A percentile compares a stretch with the other conserved stretches of the same genome.
These are phyloP conservation scores for Halcyon senegalensis DNA, from an alignment of 2,113 vertebrate genomes.

Conservation along the genomic window DNA sequence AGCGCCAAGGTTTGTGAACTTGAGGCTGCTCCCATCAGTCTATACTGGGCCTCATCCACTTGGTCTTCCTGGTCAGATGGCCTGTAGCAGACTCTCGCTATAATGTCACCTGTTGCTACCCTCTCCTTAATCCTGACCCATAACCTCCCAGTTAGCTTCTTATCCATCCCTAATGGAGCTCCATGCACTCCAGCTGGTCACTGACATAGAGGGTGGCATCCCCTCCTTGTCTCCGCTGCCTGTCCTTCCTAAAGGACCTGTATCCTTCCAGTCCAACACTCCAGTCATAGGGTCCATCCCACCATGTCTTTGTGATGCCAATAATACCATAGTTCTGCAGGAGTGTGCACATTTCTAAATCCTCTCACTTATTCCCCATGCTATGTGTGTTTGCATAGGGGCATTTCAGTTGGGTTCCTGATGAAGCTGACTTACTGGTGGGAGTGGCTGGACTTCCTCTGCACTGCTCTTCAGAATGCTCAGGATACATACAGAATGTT, in stretches of 20 bases:
- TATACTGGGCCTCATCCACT: neutral
- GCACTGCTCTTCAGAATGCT: neutral
- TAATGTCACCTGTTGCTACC: neutral
- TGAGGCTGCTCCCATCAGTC: neutral
- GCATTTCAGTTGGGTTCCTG: neutral
- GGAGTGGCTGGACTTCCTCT: neutral
- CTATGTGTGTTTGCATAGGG: neutral
- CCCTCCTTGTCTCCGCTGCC: neutral
- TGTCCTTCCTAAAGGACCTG: neutral
- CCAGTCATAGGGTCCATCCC: neutral
- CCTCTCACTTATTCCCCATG: neutral
- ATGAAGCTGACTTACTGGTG: neutral
- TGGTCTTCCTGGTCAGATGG: neutral
- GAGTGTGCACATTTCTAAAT: accelerated
- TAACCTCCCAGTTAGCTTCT: neutral
- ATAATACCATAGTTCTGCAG: neutral
- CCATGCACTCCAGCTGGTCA: neutral
- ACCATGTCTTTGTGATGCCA: neutral
- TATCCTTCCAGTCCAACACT: neutral
- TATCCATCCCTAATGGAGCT: neutral
- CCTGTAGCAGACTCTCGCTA: neutral
- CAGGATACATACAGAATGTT: neutral
- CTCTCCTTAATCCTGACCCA: neutral
- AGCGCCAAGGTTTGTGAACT: neutral
- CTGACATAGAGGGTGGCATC: neutral